Conservation (phyloP, 2,888 invertebrate species). For the Eulithis testata region DNA sequence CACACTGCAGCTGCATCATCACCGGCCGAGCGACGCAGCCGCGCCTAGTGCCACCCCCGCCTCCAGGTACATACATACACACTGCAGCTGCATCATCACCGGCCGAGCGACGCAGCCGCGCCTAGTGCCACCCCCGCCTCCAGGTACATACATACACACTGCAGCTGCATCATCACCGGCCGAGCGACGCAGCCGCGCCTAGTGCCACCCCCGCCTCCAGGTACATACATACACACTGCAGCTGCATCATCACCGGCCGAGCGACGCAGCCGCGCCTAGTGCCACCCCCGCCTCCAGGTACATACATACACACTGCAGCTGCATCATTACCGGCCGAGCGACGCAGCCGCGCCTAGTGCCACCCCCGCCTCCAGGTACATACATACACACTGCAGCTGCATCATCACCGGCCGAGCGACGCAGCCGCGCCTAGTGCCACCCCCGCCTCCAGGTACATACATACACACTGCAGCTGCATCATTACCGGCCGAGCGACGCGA, state of each 20-base stretch:
- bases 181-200: background rate
- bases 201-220: conserved; percentile 39
- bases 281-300: conserved; percentile 46
- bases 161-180: conserved; percentile 87
- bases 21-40: conserved; percentile 58
- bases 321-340: conserved; percentile 82
- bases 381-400: conserved; percentile 88
- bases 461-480: too few relatives aligned
- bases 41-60: conserved; percentile 10
- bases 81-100: conserved; percentile 88
- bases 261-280: background rate
- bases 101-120: conserved; percentile 49
- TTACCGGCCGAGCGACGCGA: too few relatives aligned
- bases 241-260: conserved; percentile 85
- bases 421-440: background rate
- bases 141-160: conserved; percentile 81
- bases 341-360: background rate
- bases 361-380: conserved; percentile 46
- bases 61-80: conserved; percentile 75
- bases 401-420: conserved; percentile 75
- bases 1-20: conserved; percentile 89
- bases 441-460: conserved; percentile 46
- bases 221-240: conserved; percentile 85
- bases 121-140: conserved; percentile 22
- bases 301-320: conserved; percentile 86